Evolutionary conservation across 2,113 vertebrate species (phyloP).

Genomic region (Mesocricetus auratus): DNA sequence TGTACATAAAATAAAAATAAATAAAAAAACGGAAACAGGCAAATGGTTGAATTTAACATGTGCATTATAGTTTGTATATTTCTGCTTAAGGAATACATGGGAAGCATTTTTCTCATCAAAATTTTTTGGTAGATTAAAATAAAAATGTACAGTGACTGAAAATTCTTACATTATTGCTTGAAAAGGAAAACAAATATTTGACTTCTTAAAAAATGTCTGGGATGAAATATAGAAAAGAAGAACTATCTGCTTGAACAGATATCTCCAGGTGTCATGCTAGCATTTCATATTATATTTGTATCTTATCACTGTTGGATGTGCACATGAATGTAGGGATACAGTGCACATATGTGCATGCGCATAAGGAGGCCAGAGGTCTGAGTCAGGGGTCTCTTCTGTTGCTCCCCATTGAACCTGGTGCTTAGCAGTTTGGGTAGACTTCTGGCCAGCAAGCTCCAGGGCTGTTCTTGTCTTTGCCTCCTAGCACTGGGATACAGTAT

Average conservation of each 20-base stretch:
- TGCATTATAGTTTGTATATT: neutral
- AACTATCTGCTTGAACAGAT: neutral
- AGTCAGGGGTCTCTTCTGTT: neutral
- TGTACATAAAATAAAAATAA: neutral
- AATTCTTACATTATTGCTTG: neutral
- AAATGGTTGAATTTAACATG: neutral
- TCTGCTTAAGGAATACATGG: neutral
- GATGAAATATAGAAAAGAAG: slow-evolving; percentile 14
- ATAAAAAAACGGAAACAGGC: neutral
- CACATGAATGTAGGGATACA: neutral
- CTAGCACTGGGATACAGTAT: neutral
- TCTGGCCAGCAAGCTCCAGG: neutral
- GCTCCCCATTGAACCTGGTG: neutral
- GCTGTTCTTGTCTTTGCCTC: neutral
- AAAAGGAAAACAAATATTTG: neutral
- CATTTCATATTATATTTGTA: neutral
- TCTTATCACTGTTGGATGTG: neutral
- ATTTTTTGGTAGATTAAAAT: neutral
- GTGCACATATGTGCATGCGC: neutral
- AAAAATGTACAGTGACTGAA: neutral
- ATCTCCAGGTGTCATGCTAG: neutral
- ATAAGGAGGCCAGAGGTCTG: neutral
- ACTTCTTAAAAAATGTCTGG: neutral
- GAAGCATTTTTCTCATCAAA: neutral
- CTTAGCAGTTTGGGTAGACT: neutral